A percentile compares a stretch with the other conserved stretches of the same genome.
phyloP scores from a whole-genome alignment of 2,113 vertebrate genomes.

The Sprattus sprattus region DNA sequence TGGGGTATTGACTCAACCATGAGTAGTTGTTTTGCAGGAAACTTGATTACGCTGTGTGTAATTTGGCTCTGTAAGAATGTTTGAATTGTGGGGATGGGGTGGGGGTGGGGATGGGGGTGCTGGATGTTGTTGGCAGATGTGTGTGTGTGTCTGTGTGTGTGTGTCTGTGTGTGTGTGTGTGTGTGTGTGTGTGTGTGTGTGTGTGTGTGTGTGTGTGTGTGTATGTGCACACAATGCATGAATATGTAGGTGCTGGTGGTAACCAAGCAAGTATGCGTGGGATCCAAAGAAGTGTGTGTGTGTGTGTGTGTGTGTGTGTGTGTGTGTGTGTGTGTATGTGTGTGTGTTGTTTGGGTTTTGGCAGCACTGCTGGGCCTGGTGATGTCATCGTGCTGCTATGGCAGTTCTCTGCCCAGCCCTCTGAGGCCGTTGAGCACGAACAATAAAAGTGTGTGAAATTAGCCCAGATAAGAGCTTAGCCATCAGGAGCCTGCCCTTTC shows the following conservation, averaged over 20 bases:
- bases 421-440: slow-evolving; percentile 48
- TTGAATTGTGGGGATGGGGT: neutral
- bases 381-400: slow-evolving; percentile 50
- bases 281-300: neutral
- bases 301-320: neutral
- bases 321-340: neutral
- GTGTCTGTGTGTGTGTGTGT: neutral
- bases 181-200: neutral
- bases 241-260: neutral
- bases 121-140: neutral
- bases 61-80: neutral
- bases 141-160: neutral
- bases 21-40: neutral
- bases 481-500: slow-evolving; percentile 22
- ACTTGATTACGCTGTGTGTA: neutral
- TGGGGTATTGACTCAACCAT: neutral
- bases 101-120: neutral
- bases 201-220: neutral
- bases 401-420: slow-evolving; percentile 40
- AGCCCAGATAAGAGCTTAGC: slow-evolving; percentile 46
- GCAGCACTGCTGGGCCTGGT: slow-evolving; percentile 24
- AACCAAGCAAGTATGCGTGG: neutral
- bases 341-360: neutral
- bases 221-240: neutral
- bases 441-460: slow-evolving; percentile 48